These are phyloP conservation scores for Ibycter americanus DNA, from an alignment of 2,797 vertebrate species.

Conservation along the genomic window DNA sequence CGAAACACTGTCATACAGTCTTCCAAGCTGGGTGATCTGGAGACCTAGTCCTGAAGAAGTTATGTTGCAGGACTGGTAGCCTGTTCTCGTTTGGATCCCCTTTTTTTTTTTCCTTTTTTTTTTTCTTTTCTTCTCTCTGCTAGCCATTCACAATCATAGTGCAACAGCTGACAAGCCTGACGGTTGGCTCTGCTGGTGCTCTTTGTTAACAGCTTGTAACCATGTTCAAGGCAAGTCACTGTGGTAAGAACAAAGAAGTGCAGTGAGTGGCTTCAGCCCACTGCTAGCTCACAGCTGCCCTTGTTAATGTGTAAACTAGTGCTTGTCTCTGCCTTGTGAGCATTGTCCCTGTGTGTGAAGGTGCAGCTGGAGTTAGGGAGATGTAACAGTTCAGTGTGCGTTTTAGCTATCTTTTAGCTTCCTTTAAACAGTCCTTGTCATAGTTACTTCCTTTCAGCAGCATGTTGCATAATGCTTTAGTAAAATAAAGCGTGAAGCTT, in stretches of 20 bases:
- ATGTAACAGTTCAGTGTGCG: background rate
- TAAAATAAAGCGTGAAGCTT: background rate
- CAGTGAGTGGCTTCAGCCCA: background rate
- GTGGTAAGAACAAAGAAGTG: background rate
- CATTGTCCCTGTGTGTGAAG: background rate
- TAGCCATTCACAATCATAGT: background rate
- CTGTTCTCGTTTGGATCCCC: background rate
- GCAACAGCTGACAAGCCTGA: background rate
- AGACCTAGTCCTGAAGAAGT: background rate
- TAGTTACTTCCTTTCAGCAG: background rate
- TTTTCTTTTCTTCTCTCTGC: background rate
- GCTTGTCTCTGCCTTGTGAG: background rate
- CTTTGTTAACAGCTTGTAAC: background rate
- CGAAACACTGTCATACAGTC: background rate
- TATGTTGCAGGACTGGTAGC: background rate
- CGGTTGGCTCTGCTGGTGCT: background rate
- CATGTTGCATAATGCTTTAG: background rate
- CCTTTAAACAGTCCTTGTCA: background rate
- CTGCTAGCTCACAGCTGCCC: background rate
- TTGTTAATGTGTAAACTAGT: background rate
- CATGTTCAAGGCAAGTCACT: background rate
- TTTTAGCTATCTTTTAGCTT: conserved; percentile 5
- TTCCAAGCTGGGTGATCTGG: background rate
- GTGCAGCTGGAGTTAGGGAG: background rate
- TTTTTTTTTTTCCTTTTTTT: no score